Base-by-base conservation (phyloP, 2,113 vertebrate genomes). In the Danio rerio region DNA sequence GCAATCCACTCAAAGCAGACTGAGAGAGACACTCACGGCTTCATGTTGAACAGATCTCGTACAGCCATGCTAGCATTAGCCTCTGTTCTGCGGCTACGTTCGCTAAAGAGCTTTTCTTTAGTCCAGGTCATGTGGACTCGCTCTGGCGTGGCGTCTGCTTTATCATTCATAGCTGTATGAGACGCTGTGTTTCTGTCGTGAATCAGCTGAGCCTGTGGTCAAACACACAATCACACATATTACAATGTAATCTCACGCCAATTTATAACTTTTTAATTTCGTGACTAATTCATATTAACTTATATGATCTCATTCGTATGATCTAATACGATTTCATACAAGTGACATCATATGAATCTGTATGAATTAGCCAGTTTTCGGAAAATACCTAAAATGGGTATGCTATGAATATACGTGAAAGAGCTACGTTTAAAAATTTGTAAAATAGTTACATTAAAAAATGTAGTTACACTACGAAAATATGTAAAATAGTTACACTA, bases 121-220 rank as follows among this genome's bases (percentile, higher is more conserved):
- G 98, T 99, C 98, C 97, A 99, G 40, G 98, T 99, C 97, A 99
- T 99, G 53, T 99, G 97, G 58, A 98, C 95, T 53, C 91, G 94
- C 13, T 98, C 97, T 0, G 95, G 94, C 0, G 85, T 76, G 6
- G 87, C 62, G 9, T 94, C 85, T 0, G 91, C 83, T 79, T 93
- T 93, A 78, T 93, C 92, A 0, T 91, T 92, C 1, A 90, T 73
- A 0, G 92, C 16, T 0, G 93, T 89, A 16, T 94, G 96, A 0
- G 97, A 95, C 0, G 95, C 96, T 0, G 96, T 98, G 90, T 99
- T 98, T 89, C 95, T 94, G 91, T 99, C 97, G 0, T 99, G 97
- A 87, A 98, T 98, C 50, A 98, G 93, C 88, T 99, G 97, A 12
- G 97, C 97, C 97, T 99, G 83, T 76, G 18, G 43, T 55, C 47